These are phyloP conservation scores for Heliothis subflexa DNA, from an alignment of 1,140 invertebrate genomes.

Conservation along the genomic window DNA sequence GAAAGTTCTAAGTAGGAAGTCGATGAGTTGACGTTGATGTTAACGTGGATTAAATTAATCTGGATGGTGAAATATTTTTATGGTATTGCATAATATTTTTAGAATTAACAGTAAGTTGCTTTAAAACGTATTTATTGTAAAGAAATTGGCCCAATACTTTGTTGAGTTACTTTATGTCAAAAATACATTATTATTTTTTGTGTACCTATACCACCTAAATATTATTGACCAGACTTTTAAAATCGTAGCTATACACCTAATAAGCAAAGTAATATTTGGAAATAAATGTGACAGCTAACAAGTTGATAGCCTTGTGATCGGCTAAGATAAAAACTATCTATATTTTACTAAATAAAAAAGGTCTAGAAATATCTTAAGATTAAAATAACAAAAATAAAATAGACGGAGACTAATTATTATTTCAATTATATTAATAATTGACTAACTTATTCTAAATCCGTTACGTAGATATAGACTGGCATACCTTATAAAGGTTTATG, in stretches of 20 bases:
- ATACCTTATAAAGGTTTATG: conserved; percentile 3
- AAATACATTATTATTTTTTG: too few species aligned
- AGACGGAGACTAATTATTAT: background rate
- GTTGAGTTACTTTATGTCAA: too few species aligned
- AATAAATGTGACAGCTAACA: background rate
- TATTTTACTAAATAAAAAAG: background rate
- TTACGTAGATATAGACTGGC: background rate
- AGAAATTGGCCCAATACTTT: too few species aligned
- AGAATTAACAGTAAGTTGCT: too few species aligned
- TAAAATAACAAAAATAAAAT: background rate
- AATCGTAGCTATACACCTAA: too few species aligned
- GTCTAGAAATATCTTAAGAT: background rate
- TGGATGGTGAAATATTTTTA: background rate
- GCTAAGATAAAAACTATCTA: background rate
- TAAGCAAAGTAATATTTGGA: background rate
- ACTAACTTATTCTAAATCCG: background rate
- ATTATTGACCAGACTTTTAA: too few species aligned
- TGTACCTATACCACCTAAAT: too few species aligned
- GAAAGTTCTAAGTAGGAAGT: conserved; percentile 79
- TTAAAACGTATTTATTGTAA: too few species aligned
- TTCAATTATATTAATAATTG: background rate
- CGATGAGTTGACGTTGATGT: conserved; percentile 51
- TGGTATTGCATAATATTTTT: background rate
- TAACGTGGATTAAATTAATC: conserved; percentile 53
- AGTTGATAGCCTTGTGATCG: conserved; percentile 9